A percentile compares a stretch with the other conserved stretches of the same genome.
These are phyloP conservation scores for Drosophila pseudoananassae DNA, from an alignment of 1,140 invertebrate genomes.

Conservation along the genomic window DNA sequence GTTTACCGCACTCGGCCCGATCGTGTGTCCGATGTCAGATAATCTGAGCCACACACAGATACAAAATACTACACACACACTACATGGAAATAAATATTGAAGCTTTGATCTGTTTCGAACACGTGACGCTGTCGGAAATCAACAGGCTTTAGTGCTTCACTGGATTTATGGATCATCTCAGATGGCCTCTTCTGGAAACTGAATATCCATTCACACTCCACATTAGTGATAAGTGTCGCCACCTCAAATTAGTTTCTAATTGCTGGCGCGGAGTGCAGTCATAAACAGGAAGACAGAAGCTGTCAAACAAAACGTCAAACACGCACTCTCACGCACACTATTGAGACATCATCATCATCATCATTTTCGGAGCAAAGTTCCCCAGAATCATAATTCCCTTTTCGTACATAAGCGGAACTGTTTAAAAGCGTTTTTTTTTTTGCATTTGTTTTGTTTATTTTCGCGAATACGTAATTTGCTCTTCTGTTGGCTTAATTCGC, in stretches of 20 bases:
- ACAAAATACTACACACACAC: neutral
- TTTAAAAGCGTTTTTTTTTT: slow-evolving; percentile 32
- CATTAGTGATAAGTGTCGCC: neutral
- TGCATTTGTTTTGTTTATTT: slow-evolving; percentile 52
- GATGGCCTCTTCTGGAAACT: neutral
- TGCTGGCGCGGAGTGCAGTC: slow-evolving; percentile 20
- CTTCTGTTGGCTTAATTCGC: slow-evolving; percentile 54
- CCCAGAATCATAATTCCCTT: slow-evolving; percentile 42
- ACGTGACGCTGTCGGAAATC: slow-evolving; percentile 43
- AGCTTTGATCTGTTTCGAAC: slow-evolving; percentile 28
- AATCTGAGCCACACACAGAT: slow-evolving; percentile 33
- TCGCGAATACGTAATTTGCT: slow-evolving; percentile 29
- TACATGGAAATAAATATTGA: slow-evolving; percentile 4
- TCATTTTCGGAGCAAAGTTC: slow-evolving; percentile 36
- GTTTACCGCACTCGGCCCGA: slow-evolving; percentile 51
- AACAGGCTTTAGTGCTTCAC: slow-evolving; percentile 26
- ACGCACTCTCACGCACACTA: slow-evolving; percentile 5
- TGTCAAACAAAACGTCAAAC: slow-evolving; percentile 25
- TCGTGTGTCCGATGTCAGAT: slow-evolving; percentile 29
- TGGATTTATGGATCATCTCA: neutral
- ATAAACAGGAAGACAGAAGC: slow-evolving; percentile 39
- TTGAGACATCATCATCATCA: slow-evolving; percentile 13
- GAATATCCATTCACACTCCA: no score
- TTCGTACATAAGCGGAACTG: slow-evolving; percentile 39
- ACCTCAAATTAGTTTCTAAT: slow-evolving; percentile 23